phyloP scores from a whole-genome alignment of 2,888 invertebrate genomes.

The Frankliniella fusca region DNA sequence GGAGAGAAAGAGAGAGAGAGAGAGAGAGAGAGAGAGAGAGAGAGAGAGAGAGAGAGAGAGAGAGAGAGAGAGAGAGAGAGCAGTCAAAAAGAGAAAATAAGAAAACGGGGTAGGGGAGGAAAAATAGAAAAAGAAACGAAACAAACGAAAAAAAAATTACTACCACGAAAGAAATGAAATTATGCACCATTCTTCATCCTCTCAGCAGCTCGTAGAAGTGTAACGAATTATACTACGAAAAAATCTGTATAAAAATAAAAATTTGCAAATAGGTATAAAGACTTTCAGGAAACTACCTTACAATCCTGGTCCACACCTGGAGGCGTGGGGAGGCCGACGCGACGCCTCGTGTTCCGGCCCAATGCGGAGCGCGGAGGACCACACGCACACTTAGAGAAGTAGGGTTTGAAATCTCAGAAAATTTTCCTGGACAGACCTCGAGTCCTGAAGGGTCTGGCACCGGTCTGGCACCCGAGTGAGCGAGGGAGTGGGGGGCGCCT shows the following conservation, averaged over 20 bases:
- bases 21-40: not conserved
- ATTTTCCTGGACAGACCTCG: no score
- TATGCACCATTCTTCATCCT: constrained; percentile 22
- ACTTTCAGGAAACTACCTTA: no score
- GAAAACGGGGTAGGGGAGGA: not conserved
- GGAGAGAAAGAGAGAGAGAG: not conserved
- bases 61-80: constrained; percentile 25
- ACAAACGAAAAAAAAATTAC: not conserved
- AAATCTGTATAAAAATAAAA: not conserved
- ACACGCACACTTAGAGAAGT: no score
- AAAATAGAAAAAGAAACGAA: not conserved
- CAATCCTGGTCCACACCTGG: no score
- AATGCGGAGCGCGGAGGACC: no score
- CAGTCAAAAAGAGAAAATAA: not conserved
- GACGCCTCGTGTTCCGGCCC: no score
- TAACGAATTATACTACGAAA: not conserved
- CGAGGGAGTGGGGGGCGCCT: no score
- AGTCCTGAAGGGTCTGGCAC: no score
- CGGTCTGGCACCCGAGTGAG: no score
- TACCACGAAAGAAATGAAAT: constrained; percentile 32
- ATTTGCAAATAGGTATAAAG: no score
- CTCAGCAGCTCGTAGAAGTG: not conserved
- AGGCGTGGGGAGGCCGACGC: no score
- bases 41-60: not conserved
- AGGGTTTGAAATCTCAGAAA: no score